Percentiles rank a stretch among this genome's conserved stretches.
Evolutionary conservation across 2,797 vertebrate species (phyloP).

Genomic region (Smutsia temminckii): DNA sequence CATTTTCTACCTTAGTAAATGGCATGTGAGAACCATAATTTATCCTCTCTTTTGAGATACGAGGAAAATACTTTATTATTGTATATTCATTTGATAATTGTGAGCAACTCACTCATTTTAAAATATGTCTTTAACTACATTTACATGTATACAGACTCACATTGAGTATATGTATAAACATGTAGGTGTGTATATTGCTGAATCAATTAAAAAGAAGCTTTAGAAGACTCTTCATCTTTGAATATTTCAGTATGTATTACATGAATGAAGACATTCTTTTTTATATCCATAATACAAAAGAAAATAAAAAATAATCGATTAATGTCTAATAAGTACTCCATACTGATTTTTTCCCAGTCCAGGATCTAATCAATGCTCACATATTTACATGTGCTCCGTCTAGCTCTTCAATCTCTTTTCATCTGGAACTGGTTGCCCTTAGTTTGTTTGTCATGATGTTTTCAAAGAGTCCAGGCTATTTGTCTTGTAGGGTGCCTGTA

Average conservation of each 20-base stretch:
- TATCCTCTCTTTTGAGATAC: not conserved
- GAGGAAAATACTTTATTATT: not conserved
- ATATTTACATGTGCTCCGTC: not conserved
- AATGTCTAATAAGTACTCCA: not conserved
- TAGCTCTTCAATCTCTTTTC: not conserved
- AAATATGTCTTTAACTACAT: not conserved
- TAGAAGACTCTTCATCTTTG: not conserved
- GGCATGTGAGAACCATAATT: not conserved
- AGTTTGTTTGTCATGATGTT: not conserved
- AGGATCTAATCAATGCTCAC: not conserved
- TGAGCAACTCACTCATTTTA: not conserved
- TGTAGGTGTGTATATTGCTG: not conserved
- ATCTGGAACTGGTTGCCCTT: not conserved
- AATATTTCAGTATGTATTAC: not conserved
- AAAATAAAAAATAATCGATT: constrained; percentile 14
- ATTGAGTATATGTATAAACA: not conserved
- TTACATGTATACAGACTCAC: not conserved
- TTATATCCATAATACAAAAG: not conserved
- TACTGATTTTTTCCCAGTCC: not conserved
- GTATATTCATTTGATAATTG: not conserved
- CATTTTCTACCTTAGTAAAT: not conserved
- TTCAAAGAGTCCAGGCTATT: not conserved
- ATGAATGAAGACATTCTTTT: not conserved
- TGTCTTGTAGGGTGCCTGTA: not conserved
- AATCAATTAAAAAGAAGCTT: constrained; percentile 16